phyloP scores from a whole-genome alignment of 2,113 vertebrate species.

The Numida meleagris region DNA sequence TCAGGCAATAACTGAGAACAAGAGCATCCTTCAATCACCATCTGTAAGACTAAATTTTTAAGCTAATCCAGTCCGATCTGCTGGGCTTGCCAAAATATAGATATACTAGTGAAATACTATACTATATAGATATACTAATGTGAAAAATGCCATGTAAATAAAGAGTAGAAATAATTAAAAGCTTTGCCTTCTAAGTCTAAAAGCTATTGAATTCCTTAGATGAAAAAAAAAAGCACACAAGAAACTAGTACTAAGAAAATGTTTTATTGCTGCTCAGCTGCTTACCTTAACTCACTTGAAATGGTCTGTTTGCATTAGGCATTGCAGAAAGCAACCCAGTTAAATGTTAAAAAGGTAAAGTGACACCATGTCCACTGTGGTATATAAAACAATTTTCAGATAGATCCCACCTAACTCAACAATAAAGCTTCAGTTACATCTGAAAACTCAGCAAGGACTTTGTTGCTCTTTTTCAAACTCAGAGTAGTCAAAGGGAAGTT shows the following conservation, averaged over 20 bases:
- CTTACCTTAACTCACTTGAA: too few species aligned
- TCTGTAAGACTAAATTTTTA: background rate
- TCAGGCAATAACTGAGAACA: background rate
- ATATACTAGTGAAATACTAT: background rate
- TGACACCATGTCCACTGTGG: rapidly evolving
- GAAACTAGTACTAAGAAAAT: background rate
- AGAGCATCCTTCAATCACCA: background rate
- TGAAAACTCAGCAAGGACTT: background rate
- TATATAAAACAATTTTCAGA: background rate
- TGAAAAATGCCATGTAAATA: background rate
- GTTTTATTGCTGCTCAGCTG: background rate
- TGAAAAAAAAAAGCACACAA: background rate
- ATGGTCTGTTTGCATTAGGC: too few species aligned
- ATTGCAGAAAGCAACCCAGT: background rate
- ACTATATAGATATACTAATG: background rate
- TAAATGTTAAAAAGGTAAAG: background rate
- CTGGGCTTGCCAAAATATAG: background rate
- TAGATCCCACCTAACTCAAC: background rate
- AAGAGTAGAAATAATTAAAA: background rate
- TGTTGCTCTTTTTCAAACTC: background rate
- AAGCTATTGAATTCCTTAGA: background rate
- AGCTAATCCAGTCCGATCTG: background rate
- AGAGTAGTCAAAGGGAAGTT: background rate
- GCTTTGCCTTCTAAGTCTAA: background rate
- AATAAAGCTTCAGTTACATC: background rate